Evolutionary conservation across 1,140 invertebrate species (phyloP), one percentile per base, ranked within the genome.

Genomic region (Calosoma granatense): DNA sequence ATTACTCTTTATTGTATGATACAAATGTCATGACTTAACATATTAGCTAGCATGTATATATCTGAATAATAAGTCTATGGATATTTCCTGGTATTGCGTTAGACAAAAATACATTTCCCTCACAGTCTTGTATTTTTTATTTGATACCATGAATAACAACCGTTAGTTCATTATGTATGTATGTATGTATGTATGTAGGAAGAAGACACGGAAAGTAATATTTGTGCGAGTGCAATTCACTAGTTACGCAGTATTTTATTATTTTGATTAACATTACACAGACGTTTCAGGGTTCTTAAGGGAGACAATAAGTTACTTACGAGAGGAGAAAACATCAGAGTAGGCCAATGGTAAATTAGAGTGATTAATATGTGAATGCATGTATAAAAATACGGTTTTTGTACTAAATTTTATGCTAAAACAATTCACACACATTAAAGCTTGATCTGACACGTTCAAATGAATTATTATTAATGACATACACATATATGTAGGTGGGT

Each of bases 301-400:
- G n/a, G 26, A 30, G 26, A 30, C 15, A 47, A 11, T 12, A 12
- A 47, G 41, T 12, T 47, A 47, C n/a, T 47, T 47, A 47, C 3
- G 9, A 9, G 17, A 47, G 6, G 17, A 47, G 6, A 47, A 11
- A 47, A 47, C 15, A 47, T 11, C 6, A 11, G 15, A 47, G 15
- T 47, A 47, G 41, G 41, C 41, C 41, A 47, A 47, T 47, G 41
- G 6, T 6, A 47, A 47, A 47, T 47, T 4, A 47, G 6, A 47
- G 15, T 47, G 41, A 47, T 36, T 36, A 9, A 36, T 47, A 47
- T 47, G 15, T n/a, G 3, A 11, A 47, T 11, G 41, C 17, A 47
- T 47, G 41, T 47, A 47, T 47, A 47, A 47, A 47, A 47, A 47
- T 47, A 47, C 41, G 6, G 26, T 30, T 30, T 6, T 47, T 11